phyloP scores from a whole-genome alignment of 2,888 invertebrate species.

The Lobophora halterata region DNA sequence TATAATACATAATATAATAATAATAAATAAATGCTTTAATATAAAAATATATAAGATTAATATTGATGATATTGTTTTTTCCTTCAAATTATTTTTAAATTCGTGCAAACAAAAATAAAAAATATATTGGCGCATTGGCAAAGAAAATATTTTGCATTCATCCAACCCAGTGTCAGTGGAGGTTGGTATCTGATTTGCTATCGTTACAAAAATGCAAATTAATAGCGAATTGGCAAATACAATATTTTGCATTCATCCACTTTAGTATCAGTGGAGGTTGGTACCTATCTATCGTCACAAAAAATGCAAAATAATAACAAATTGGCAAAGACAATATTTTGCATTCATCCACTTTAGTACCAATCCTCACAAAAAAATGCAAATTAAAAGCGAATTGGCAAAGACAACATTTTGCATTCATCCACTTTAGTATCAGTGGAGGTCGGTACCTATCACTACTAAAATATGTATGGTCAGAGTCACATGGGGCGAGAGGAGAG shows the following conservation, averaged over 20 bases:
- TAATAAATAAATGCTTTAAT: too few species aligned
- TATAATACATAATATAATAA: too few species aligned
- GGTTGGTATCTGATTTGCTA: slow-evolving; percentile 38
- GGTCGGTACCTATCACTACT: slow-evolving; percentile 39
- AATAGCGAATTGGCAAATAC: background rate
- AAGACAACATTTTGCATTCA: slow-evolving; percentile 1
- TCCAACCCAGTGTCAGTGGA: slow-evolving; percentile 34
- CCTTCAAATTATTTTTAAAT: too few species aligned
- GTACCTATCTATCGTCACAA: slow-evolving; percentile 20
- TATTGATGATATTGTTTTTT: too few species aligned
- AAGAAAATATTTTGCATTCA: too few species aligned
- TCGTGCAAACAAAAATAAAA: too few species aligned
- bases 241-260: slow-evolving; percentile 3
- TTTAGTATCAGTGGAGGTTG: slow-evolving; percentile 42
- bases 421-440: slow-evolving; percentile 34
- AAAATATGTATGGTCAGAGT: slow-evolving; percentile 29
- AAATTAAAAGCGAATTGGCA: background rate
- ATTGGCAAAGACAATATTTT: too few species aligned
- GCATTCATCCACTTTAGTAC: background rate
- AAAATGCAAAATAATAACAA: too few species aligned
- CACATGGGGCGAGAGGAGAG: slow-evolving; percentile 22
- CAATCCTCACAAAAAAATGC: too few species aligned
- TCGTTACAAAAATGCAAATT: too few species aligned
- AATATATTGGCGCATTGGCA: background rate
- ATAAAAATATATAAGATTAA: too few species aligned